phyloP scores from a whole-genome alignment of 2,888 invertebrate genomes.

The Calameuta idolon region DNA sequence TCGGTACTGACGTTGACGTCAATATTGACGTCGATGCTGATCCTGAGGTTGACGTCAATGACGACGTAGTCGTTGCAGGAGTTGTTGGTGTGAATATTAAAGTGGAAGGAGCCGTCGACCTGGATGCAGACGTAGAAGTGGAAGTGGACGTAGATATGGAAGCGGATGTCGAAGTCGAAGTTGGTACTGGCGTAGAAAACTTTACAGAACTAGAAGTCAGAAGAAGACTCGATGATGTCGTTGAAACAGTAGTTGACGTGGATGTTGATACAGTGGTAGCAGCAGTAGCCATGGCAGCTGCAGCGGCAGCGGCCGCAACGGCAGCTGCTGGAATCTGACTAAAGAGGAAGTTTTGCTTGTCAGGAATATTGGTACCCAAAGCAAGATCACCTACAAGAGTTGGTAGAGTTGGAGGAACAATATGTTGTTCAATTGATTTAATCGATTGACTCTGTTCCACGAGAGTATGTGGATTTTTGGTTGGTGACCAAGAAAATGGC shows the following conservation, averaged over 20 bases:
- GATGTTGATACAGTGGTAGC: neutral
- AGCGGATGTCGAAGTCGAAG: neutral
- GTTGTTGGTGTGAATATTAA: neutral
- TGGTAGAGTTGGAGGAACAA: slow-evolving; percentile 70
- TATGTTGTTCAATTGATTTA: slow-evolving; percentile 59
- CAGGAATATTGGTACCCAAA: slow-evolving; percentile 63
- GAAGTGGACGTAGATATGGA: neutral
- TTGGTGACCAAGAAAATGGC: slow-evolving; percentile 72
- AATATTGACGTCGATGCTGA: neutral
- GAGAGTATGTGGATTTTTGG: slow-evolving; percentile 66
- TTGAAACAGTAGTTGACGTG: neutral
- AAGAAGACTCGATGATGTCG: neutral
- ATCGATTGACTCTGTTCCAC: slow-evolving; percentile 57
- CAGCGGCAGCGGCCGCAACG: neutral
- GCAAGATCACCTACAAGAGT: slow-evolving; percentile 75
- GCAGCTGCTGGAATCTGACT: slow-evolving; percentile 44
- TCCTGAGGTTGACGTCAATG: neutral
- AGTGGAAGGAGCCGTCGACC: neutral
- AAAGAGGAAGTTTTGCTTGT: slow-evolving; percentile 61
- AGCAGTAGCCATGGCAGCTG: neutral
- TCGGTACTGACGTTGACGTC: neutral
- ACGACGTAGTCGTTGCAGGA: neutral
- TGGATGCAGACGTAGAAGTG: neutral
- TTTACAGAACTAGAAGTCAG: neutral
- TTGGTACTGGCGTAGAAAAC: neutral